These are phyloP conservation scores for Hirtodrosophila confusa DNA, from an alignment of 2,888 invertebrate species.

Conservation along the genomic window DNA sequence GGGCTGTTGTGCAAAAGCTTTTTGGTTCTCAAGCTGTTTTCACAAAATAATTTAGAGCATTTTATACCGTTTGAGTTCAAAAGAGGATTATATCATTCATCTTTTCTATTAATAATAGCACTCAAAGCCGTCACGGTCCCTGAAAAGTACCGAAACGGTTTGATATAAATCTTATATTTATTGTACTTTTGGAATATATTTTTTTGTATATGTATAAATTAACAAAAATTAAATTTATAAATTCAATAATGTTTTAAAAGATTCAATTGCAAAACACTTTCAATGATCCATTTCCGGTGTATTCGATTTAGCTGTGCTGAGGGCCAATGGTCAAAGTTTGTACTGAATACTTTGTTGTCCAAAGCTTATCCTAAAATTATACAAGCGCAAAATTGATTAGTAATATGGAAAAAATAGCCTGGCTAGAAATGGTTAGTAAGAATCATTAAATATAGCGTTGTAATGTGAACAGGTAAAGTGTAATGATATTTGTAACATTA, in stretches of 20 bases:
- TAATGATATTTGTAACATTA: no score
- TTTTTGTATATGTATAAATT: conserved; percentile 19
- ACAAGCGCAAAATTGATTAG: not conserved
- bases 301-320: conserved; percentile 7
- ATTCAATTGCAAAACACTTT: conserved; percentile 22
- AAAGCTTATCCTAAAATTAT: conserved; percentile 37
- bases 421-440: no score
- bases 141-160: conserved; percentile 4
- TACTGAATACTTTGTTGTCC: conserved; percentile 11
- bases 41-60: no score
- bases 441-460: no score
- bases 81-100: no score
- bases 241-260: conserved; percentile 17
- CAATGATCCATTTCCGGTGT: conserved; percentile 5
- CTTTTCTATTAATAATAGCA: no score
- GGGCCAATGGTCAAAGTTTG: not conserved
- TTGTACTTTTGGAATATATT: conserved; percentile 35
- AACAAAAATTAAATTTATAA: conserved; percentile 19
- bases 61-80: no score
- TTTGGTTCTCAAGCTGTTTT: no score
- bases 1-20: no score
- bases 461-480: no score
- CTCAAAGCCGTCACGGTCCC: not conserved
- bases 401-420: no score
- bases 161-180: conserved; percentile 37